Percentiles rank a stretch among this genome's conserved stretches.
Conservation (phyloP, 2,888 invertebrate genomes). For the Carpatolechia fugitivella region DNA sequence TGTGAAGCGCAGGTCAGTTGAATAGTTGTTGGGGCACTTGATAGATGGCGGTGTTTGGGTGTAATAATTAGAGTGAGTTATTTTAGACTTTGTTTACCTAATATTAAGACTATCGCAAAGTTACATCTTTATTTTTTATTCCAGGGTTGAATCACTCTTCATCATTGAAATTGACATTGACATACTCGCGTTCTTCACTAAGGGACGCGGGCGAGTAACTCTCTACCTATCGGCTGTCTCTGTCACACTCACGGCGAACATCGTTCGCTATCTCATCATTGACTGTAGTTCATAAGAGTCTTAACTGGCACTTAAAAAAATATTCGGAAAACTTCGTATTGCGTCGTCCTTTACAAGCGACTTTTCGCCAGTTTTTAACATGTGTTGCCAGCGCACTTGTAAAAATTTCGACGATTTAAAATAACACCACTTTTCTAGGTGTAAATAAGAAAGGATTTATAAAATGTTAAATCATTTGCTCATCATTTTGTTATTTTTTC, state of each 20-base stretch:
- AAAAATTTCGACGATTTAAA: slow-evolving; percentile 12
- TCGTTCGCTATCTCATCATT: slow-evolving; percentile 57
- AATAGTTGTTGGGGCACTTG: too few species aligned
- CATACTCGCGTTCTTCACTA: slow-evolving; percentile 38
- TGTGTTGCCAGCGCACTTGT: background rate
- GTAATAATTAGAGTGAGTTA: too few species aligned
- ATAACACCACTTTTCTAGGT: slow-evolving; percentile 25
- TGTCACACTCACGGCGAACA: slow-evolving; percentile 59
- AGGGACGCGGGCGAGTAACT: slow-evolving; percentile 37
- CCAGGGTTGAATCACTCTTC: slow-evolving; percentile 51
- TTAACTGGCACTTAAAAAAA: background rate
- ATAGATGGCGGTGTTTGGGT: too few species aligned
- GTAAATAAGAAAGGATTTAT: slow-evolving; percentile 17
- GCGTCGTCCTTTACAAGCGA: background rate
- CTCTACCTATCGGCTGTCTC: slow-evolving; percentile 65
- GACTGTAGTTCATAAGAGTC: slow-evolving; percentile 31
- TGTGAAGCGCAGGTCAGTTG: slow-evolving; percentile 77
- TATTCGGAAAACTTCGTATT: background rate
- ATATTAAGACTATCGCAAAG: too few species aligned
- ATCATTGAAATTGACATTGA: slow-evolving; percentile 50
- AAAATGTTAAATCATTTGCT: slow-evolving; percentile 37
- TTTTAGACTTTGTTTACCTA: too few species aligned
- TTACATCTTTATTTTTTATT: too few species aligned
- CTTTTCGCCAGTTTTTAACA: background rate
- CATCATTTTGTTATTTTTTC: slow-evolving; percentile 39